Evolutionary conservation across 2,888 invertebrate genomes (phyloP).

Genomic region (Calameuta filiformis): DNA sequence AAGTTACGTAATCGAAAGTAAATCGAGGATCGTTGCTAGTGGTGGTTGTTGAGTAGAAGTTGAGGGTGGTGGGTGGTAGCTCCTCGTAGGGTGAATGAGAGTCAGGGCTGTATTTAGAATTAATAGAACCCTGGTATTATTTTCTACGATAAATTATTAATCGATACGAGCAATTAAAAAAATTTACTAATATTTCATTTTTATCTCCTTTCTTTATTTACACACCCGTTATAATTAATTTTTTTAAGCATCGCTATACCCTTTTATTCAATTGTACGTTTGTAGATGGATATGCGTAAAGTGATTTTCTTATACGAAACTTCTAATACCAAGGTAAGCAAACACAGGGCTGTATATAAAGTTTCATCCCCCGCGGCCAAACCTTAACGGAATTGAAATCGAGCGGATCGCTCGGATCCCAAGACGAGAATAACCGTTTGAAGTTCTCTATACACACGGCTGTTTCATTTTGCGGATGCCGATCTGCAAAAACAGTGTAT

Average conservation of each 20-base stretch:
- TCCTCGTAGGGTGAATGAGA: not conserved
- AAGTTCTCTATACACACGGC: not conserved
- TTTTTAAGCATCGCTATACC: not conserved
- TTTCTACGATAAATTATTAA: not conserved
- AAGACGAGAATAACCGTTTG: not conserved
- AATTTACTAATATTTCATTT: not conserved
- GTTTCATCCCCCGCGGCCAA: not conserved
- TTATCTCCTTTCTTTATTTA: not conserved
- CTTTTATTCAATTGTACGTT: not conserved
- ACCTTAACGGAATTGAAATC: not conserved
- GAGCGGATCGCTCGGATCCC: not conserved
- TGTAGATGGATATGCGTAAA: not conserved
- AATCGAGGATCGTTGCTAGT: slow-evolving; percentile 9
- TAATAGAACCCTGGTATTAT: not conserved
- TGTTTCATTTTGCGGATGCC: not conserved
- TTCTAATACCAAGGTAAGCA: not conserved
- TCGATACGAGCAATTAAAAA: not conserved
- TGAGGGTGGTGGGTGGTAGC: not conserved
- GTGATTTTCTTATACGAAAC: not conserved
- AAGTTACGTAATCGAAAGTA: slow-evolving; percentile 22
- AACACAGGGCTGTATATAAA: not conserved
- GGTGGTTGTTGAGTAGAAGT: slow-evolving; percentile 3
- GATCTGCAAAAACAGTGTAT: not conserved
- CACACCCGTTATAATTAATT: not conserved
- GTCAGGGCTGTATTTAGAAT: not conserved